Percentiles rank a stretch among this genome's conserved stretches.
phyloP scores from a whole-genome alignment of 2,888 invertebrate species.

The Antheraea assamensis region DNA sequence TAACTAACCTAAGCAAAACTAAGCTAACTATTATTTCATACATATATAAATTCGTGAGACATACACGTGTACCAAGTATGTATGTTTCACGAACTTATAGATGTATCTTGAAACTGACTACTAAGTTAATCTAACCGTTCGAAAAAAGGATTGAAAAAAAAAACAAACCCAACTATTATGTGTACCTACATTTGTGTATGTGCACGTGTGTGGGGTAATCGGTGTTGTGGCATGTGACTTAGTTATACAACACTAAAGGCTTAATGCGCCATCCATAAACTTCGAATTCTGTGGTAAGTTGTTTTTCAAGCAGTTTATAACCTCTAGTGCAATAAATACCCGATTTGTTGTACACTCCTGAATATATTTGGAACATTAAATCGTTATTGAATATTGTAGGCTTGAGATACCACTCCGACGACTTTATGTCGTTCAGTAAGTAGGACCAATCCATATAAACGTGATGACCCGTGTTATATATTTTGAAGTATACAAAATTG shows the following conservation, averaged over 20 bases:
- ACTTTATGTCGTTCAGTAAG: background rate
- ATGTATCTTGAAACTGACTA: too few species aligned
- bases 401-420: background rate
- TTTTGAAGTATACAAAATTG: constrained; percentile 7
- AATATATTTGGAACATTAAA: background rate
- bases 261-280: background rate
- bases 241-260: background rate
- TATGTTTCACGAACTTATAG: too few species aligned
- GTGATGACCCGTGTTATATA: background rate
- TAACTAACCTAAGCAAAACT: too few species aligned
- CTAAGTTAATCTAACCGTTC: too few species aligned
- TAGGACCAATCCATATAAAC: background rate
- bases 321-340: background rate
- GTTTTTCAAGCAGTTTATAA: background rate
- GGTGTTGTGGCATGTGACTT: background rate
- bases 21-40: too few species aligned
- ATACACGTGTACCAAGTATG: too few species aligned
- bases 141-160: too few species aligned
- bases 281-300: background rate
- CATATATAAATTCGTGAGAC: too few species aligned
- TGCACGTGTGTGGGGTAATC: too few species aligned
- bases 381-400: background rate
- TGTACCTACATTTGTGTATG: too few species aligned
- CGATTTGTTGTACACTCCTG: background rate
- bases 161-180: too few species aligned